Percentiles rank a stretch among this genome's conserved stretches.
These are phyloP conservation scores for Oxycera nigricornis DNA, from an alignment of 2,888 invertebrate species.

Conservation along the genomic window DNA sequence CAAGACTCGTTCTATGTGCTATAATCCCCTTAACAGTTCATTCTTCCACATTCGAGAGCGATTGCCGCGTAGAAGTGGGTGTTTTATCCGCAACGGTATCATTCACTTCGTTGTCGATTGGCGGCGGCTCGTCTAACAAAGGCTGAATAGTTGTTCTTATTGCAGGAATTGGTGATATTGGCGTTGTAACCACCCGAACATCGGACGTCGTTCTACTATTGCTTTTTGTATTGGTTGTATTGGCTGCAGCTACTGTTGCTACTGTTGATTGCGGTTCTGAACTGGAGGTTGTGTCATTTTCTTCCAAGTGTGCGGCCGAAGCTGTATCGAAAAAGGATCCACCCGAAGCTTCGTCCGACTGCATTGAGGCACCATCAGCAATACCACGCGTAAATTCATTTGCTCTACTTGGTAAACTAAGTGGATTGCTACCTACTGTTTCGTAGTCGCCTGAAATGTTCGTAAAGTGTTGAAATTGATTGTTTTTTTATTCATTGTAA, in stretches of 20 bases:
- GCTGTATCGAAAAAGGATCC: conserved; percentile 10
- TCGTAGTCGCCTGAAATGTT: not conserved
- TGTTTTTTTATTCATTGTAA: no score
- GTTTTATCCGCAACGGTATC: not conserved
- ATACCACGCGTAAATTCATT: conserved; percentile 54
- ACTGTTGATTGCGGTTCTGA: not conserved
- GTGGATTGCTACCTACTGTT: not conserved
- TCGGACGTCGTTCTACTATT: no score
- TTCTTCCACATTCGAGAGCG: not conserved
- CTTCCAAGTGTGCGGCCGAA: not conserved
- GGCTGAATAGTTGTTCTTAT: not conserved
- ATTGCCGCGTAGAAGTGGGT: not conserved
- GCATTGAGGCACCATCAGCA: conserved; percentile 59
- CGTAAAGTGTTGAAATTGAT: not conserved
- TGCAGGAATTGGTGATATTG: not conserved
- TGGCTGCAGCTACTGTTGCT: not conserved
- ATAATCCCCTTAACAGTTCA: not conserved
- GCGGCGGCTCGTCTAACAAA: conserved; percentile 18
- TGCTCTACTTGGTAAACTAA: not conserved
- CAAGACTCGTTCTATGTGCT: not conserved
- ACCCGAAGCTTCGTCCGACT: conserved; percentile 40
- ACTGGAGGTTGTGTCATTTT: not conserved
- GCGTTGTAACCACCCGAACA: not conserved
- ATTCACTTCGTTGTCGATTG: not conserved
- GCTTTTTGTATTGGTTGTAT: no score